Conservation (phyloP, 2,797 vertebrate genomes). For the Aselliscus stoliczkanus region DNA sequence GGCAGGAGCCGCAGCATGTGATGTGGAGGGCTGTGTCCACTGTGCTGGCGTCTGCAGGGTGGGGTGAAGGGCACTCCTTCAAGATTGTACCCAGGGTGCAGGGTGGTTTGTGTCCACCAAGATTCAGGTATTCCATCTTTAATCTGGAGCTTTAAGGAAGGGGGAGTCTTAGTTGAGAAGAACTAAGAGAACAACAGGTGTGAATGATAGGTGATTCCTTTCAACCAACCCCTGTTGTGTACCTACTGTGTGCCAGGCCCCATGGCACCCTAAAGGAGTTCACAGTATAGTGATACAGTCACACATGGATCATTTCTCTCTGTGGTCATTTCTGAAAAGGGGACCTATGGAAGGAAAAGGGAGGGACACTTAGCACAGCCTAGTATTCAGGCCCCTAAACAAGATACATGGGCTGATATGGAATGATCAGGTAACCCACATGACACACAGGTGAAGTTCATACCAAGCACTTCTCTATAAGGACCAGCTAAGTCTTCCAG, state of each 20-base stretch:
- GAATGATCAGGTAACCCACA: neutral
- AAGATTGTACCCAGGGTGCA: neutral
- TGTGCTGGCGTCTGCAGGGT: rapidly evolving
- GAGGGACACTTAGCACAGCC: neutral
- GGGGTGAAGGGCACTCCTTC: neutral
- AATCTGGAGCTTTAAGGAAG: neutral
- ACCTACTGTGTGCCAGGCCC: neutral
- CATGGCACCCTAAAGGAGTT: no score
- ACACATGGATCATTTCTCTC: neutral
- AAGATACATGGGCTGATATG: neutral
- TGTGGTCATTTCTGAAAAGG: neutral
- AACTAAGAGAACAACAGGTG: neutral
- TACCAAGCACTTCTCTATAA: neutral
- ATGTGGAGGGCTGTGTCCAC: no score
- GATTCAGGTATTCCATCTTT: neutral
- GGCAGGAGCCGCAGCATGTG: neutral
- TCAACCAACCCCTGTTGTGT: neutral
- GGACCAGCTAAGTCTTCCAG: neutral
- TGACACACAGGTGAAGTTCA: neutral
- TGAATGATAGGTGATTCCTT: neutral
- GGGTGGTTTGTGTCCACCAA: neutral
- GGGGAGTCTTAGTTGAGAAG: neutral
- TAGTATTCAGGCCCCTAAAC: neutral
- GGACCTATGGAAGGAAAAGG: neutral
- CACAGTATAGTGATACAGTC: neutral